These are phyloP conservation scores for Selenia dentaria DNA, from an alignment of 2,888 invertebrate species.

Conservation along the genomic window DNA sequence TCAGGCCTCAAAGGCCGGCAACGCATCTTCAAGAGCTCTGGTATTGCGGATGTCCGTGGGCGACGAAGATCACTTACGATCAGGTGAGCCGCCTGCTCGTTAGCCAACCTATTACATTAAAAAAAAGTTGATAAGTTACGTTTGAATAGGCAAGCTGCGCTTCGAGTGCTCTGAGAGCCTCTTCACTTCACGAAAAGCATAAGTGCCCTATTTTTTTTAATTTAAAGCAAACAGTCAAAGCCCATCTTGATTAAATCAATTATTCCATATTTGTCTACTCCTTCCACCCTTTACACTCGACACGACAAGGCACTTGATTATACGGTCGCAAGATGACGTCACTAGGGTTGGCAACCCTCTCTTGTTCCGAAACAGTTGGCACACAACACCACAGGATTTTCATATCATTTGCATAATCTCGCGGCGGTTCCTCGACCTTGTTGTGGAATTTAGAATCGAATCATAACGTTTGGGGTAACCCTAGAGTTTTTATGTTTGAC, in stretches of 20 bases:
- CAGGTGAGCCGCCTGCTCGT: too few species aligned
- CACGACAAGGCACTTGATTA: conserved; percentile 41
- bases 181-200: too few species aligned
- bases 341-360: conserved; percentile 41
- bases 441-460: conserved; percentile 39
- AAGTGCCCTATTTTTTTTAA: conserved; percentile 5
- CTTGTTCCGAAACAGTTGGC: conserved; percentile 50
- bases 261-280: conserved; percentile 32
- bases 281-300: conserved; percentile 26
- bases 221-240: conserved; percentile 3
- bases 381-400: conserved; percentile 53
- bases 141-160: too few species aligned
- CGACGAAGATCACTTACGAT: too few species aligned
- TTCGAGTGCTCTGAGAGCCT: too few species aligned
- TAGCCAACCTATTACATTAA: too few species aligned
- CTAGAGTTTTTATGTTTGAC: conserved; percentile 30
- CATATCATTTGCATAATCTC: conserved; percentile 72
- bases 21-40: too few species aligned
- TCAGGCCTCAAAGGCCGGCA: too few species aligned
- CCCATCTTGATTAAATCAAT: conserved; percentile 31
- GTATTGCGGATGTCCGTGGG: too few species aligned
- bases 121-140: too few species aligned
- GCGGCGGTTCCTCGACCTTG: conserved; percentile 22
- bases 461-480: conserved; percentile 43
- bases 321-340: conserved; percentile 50